Conservation (phyloP, 2,113 vertebrate genomes). For the Pelvicachromis taeniatus region DNA sequence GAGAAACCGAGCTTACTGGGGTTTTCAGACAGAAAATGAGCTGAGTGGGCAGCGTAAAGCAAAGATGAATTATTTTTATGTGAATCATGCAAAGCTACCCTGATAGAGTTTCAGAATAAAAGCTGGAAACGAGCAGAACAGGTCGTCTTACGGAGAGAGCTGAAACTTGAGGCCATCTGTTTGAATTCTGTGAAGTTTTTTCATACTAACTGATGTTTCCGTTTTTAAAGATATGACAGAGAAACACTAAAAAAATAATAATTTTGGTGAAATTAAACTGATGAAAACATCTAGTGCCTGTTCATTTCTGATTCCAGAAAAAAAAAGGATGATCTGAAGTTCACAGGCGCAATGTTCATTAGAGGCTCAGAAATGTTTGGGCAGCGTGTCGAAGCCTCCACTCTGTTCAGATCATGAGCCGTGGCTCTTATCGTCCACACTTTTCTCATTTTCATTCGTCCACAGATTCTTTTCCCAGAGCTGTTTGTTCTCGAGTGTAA, state of each 20-base stretch:
- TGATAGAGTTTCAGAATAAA: background rate
- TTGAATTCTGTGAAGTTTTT: background rate
- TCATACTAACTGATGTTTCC: background rate
- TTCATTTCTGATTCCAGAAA: background rate
- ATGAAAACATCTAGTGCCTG: background rate
- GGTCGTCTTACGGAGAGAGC: background rate
- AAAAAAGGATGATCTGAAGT: background rate
- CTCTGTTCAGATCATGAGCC: background rate
- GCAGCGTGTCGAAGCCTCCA: fast-evolving
- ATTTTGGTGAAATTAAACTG: background rate
- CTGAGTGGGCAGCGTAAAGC: background rate
- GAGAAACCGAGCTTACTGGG: background rate
- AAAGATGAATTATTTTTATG: background rate
- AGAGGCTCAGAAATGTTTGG: background rate
- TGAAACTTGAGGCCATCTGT: background rate
- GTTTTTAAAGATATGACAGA: background rate
- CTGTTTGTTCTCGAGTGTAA: background rate
- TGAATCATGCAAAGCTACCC: background rate
- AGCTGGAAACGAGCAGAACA: background rate
- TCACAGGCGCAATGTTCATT: background rate
- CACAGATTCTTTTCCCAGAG: fast-evolving
- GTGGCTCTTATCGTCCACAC: fast-evolving
- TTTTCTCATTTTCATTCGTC: background rate
- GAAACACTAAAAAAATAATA: background rate
- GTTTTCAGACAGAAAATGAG: background rate